phyloP scores from a whole-genome alignment of 2,888 invertebrate species.

The Acanthococcus lagerstroemiae region DNA sequence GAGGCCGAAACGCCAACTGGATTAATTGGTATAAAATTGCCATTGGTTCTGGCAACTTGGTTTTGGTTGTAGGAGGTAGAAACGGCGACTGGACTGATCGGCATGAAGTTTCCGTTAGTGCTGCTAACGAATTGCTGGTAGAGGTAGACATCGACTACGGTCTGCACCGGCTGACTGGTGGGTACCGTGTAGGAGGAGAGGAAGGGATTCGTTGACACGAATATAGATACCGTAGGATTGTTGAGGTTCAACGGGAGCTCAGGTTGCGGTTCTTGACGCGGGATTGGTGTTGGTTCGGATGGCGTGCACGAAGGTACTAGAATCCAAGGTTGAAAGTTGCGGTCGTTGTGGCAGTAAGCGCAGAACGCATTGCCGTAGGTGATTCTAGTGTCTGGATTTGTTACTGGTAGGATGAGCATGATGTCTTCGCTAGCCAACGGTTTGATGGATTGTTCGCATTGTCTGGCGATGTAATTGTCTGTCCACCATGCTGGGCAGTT shows the following conservation, averaged over 20 bases:
- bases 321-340: background rate
- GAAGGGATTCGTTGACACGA: background rate
- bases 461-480: conserved; percentile 34
- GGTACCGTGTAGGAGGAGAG: too few relatives aligned
- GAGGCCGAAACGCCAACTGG: too few relatives aligned
- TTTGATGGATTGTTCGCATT: conserved; percentile 36
- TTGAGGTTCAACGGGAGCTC: background rate
- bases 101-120: background rate
- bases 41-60: too few relatives aligned
- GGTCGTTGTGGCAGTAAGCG: conserved; percentile 43
- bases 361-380: conserved; percentile 43
- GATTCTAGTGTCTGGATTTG: conserved; percentile 37
- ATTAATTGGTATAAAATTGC: too few relatives aligned
- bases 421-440: conserved; percentile 37
- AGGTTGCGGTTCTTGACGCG: background rate
- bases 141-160: background rate
- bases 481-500: conserved; percentile 42
- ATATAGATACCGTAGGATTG: background rate
- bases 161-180: background rate
- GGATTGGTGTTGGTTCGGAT: too few relatives aligned
- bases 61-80: too few relatives aligned
- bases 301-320: background rate
- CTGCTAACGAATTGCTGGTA: background rate
- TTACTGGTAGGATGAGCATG: conserved; percentile 35
- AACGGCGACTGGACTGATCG: too few relatives aligned